Evolutionary conservation across 1,140 invertebrate genomes (phyloP), one percentile per base, ranked within the genome.

Genomic region (Nephila pilipes): DNA sequence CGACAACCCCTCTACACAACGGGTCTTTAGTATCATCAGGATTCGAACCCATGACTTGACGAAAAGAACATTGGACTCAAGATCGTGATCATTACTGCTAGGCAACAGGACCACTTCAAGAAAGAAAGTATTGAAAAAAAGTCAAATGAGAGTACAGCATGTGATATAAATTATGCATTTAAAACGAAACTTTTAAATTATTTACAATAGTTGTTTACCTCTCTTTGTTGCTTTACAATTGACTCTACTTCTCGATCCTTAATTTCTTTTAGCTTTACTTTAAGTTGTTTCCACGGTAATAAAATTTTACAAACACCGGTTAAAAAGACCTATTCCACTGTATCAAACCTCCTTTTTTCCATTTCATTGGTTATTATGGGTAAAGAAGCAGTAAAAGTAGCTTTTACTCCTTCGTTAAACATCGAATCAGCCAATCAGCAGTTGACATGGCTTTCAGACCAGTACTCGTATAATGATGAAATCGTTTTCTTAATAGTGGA

Each of bases 401-500:
- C 29, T 65, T 65, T 65, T 65, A 22, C 63, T 10, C 29, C 63
- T 3, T 22, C n/a, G n/a, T 22, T n/a, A 18, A 65, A 65, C 63
- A 65, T 65, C 12, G n/a, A n/a, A 65, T n/a, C 63, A 65, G 63
- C n/a, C 63, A 65, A 65, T 65, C 63, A 22, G 25, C 29, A 14
- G 63, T 65, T 65, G 63, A 65, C 63, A 65, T n/a, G 29, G 63
- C 63, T 29, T 65, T 29, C 63, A 65, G n/a, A 65, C n/a, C 22
- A 25, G 4, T 22, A 22, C n/a, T 65, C 63, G n/a, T 65, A 65
- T 65, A 65, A 29, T n/a, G 25, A 22, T 10, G 29, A n/a, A 25
- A 65, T 25, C 10, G 63, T 65, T 65, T n/a, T 65, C 63, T 65
- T n/a, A 65, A 65, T n/a, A 25, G 63, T 65, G 63, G 12, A 22